Evolutionary conservation across 2,888 invertebrate genomes (phyloP).

Genomic region (Nephrotoma guestfalica): DNA sequence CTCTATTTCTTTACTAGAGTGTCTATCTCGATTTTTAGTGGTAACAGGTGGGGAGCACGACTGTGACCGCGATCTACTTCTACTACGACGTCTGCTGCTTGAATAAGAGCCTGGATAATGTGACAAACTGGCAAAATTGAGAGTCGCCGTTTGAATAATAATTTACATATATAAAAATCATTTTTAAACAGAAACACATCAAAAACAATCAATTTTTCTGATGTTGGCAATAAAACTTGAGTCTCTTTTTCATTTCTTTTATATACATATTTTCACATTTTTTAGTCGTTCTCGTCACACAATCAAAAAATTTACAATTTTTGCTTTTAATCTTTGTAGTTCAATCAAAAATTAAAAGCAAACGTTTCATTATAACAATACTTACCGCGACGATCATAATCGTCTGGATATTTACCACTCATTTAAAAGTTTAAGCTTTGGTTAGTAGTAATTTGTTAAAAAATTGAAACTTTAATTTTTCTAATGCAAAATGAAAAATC

Average conservation of each 20-base stretch:
- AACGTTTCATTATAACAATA: background rate
- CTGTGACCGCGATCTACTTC: conserved; percentile 9
- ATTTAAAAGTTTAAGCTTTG: conserved; percentile 1
- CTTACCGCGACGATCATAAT: background rate
- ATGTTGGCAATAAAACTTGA: background rate
- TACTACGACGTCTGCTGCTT: conserved; percentile 4
- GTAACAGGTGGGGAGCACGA: background rate
- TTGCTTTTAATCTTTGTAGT: background rate
- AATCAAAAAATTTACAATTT: background rate
- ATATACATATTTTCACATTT: background rate
- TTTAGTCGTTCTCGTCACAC: background rate
- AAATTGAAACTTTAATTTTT: background rate
- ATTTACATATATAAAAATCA: background rate
- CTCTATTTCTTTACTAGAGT: background rate
- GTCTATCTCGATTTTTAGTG: conserved; percentile 6
- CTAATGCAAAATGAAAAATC: background rate
- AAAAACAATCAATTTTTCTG: background rate
- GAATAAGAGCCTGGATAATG: conserved; percentile 7
- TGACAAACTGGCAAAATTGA: conserved; percentile 18
- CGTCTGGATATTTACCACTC: conserved; percentile 1
- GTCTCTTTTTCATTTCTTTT: background rate
- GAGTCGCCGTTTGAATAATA: conserved; percentile 8
- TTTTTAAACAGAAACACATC: background rate
- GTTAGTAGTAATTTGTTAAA: background rate
- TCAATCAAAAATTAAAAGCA: background rate